Evolutionary conservation across 2,888 invertebrate species (phyloP), one percentile per base, ranked within the genome.

Genomic region (Dyspetes luteomarginatus): DNA sequence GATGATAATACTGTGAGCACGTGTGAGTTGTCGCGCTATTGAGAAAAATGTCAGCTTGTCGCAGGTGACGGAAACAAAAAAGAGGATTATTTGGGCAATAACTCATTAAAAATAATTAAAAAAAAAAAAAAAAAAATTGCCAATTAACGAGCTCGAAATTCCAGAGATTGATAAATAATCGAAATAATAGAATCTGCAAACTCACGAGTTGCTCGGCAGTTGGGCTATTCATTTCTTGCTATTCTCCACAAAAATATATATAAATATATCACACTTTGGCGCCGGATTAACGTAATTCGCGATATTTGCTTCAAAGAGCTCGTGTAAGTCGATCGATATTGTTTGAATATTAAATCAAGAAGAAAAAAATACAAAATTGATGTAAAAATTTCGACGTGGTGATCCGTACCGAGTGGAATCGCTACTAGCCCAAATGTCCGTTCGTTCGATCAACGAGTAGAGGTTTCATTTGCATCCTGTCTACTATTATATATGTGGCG

Each of bases 171-270:
- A 36, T 60, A 1, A 2, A 19, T 36, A 4, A 36, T 19, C 36
- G 43, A 43, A 24, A 22, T 64, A 48, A 24, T 41, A 3, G 24
- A 22, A 36, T 36, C 12, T 9, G 12, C 12, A 62, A 67, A 86
- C 86, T 86, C 78, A 86, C 86, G 56, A 82, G 78, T 77, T 84
- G 80, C 4, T 86, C 83, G 17, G 82, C 65, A 19, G 82, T 83
- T 9, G 83, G 80, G 45, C 48, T 71, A 72, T 79, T 86, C 84
- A 87, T 87, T 52, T 65, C 24, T 55, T 9, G 3, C 3, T 56
- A 45, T 45, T 19, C 41, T 22, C 30, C 28, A 4, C 12, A 45
- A 30, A 24, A 1, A 50, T 19, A 7, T 52, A 12, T 52, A 12
- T 48, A 48, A 48, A 48, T 48, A 9, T 30, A 7, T 48, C 3